A percentile compares a stretch with the other conserved stretches of the same genome.
Conservation (phyloP, 2,888 invertebrate genomes). For the Blastobasis adustella region DNA sequence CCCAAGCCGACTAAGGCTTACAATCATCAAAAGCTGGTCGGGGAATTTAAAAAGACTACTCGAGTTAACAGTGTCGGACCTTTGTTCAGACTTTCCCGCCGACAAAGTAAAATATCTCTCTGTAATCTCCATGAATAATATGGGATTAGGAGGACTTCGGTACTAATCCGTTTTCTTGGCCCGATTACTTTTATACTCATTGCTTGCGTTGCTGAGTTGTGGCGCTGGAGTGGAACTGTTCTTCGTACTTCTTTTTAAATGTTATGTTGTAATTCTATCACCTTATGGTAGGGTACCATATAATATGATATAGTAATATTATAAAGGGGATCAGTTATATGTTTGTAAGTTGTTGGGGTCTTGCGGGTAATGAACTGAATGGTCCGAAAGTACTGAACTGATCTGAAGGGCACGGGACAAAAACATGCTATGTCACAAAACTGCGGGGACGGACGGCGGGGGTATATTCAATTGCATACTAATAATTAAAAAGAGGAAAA, state of each 20-base stretch:
- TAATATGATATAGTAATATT: no score
- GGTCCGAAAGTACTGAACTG: no score
- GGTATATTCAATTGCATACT: no score
- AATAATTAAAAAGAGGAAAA: no score
- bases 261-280: no score
- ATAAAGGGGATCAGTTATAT: no score
- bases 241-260: slow-evolving; percentile 16
- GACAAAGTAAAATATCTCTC: slow-evolving; percentile 55
- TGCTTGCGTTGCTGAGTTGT: slow-evolving; percentile 17
- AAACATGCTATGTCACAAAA: no score
- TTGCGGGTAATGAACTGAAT: no score
- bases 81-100: slow-evolving; percentile 24
- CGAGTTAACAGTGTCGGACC: not conserved
- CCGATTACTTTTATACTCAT: slow-evolving; percentile 44
- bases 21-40: not conserved
- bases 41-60: slow-evolving; percentile 1
- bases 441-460: no score
- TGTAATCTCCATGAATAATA: slow-evolving; percentile 57
- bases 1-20: not conserved
- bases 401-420: no score
- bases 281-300: no score
- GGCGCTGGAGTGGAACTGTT: slow-evolving; percentile 5
- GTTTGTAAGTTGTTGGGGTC: no score
- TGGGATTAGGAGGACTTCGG: slow-evolving; percentile 50
- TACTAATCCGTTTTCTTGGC: slow-evolving; percentile 44